A percentile compares a stretch with the other conserved stretches of the same genome.
These are phyloP conservation scores for Leptopterna dolabrata DNA, from an alignment of 2,888 invertebrate species.

Conservation along the genomic window DNA sequence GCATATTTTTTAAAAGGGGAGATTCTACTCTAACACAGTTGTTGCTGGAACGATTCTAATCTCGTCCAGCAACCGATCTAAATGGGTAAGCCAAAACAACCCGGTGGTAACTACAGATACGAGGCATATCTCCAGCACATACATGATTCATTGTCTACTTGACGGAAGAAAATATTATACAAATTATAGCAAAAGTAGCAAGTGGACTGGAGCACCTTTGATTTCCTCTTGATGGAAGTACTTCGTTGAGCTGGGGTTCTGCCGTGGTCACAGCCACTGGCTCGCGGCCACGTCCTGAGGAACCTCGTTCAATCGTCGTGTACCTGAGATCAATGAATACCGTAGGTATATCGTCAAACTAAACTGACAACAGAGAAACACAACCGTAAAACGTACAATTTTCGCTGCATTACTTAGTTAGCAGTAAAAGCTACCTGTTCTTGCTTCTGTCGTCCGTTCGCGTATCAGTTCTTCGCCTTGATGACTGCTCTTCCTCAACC, in stretches of 20 bases:
- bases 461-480: neutral
- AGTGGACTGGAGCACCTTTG: neutral
- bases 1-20: no score
- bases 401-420: neutral
- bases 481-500: constrained; percentile 1
- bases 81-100: no score
- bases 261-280: constrained; percentile 66
- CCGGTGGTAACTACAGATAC: no score
- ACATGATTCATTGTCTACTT: no score
- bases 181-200: no score
- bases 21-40: no score
- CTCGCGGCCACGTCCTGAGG: neutral
- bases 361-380: neutral
- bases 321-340: constrained; percentile 67
- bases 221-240: constrained; percentile 70
- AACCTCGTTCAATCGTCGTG: constrained; percentile 70
- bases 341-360: no score
- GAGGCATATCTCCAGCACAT: no score
- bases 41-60: no score
- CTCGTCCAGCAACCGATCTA: no score
- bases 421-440: neutral
- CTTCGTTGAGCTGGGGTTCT: constrained; percentile 75
- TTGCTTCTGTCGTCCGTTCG: constrained; percentile 31
- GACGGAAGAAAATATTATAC: no score
- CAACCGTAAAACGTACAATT: no score